Percentiles rank a stretch among this genome's conserved stretches.
Evolutionary conservation across 2,888 invertebrate genomes (phyloP).

Genomic region (Tanypteryx hageni): DNA sequence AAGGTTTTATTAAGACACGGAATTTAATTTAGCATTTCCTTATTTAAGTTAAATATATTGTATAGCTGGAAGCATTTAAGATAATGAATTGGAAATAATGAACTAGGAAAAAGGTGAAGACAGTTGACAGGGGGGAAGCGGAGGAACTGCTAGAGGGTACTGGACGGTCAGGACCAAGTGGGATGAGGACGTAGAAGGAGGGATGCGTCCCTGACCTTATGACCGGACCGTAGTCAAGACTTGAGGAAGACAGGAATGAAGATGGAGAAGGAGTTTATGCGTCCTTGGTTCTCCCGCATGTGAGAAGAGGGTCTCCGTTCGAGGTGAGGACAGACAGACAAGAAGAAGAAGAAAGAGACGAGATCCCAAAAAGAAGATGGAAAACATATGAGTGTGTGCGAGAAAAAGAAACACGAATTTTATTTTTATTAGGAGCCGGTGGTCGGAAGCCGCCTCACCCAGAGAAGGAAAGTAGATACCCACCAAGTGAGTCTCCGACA

Average conservation of each 20-base stretch:
- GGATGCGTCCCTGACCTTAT: constrained; percentile 52
- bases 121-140: constrained; percentile 32
- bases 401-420: constrained; percentile 34
- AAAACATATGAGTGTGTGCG: not conserved
- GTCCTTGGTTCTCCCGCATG: constrained; percentile 51
- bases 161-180: not conserved
- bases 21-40: no score
- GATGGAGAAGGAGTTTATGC: constrained; percentile 48
- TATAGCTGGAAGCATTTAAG: not conserved
- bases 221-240: constrained; percentile 45
- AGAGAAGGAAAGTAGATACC: not conserved
- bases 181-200: not conserved
- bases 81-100: constrained; percentile 52
- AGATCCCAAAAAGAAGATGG: not conserved
- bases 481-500: not conserved
- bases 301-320: constrained; percentile 36
- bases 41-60: no score
- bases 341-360: not conserved
- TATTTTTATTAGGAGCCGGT: constrained; percentile 5
- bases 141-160: not conserved
- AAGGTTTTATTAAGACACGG: no score
- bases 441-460: constrained; percentile 15
- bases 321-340: constrained; percentile 55
- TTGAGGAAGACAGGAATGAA: constrained; percentile 19
- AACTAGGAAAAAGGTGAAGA: not conserved